Base-by-base conservation (phyloP, 2,797 vertebrate genomes). In the Lateolabrax maculatus region DNA sequence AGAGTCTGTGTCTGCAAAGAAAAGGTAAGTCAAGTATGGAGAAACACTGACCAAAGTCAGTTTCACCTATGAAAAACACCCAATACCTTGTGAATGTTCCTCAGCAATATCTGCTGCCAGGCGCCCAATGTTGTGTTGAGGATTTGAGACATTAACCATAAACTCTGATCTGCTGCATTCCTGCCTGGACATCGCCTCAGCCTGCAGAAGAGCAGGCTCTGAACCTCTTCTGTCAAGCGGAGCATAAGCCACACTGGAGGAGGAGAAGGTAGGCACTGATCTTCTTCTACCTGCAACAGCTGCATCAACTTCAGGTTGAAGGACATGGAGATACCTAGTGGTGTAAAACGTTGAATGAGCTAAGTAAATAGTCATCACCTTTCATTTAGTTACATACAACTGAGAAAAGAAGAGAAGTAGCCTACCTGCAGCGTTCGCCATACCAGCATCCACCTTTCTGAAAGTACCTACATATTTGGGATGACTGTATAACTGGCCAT, bases 401-500 rank as follows among this genome's bases (percentile, higher is more conserved):
- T 18, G 11, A 6, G 5, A 8, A 23, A 6, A 36, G 6, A 6
- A n/a, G 1, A 39, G 7, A 29, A 21, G 18, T 0, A 13, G 9
- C 88, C 90, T 80, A 97, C 97, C 95, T 95, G 96, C 97, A 97
- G 2, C 29, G 55, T 13, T 96, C 95, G 39, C 96, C 96, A 6
- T 92, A 96, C 92, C 94, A 95, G 88, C 97, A 98, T 68, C 84
- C 89, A 60, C 96, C 96, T 61, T 94, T 94, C 91, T 96, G 96
- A 91, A 96, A 98, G 86, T 96, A 96, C 63, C 95, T 92, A 91
- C 97, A 98, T 81, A 95, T 84, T 57, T 80, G 95, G 39, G 88
- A 8, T 13, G 89, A 71, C 5, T 84, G 95, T 34, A 84, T 34
- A 27, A 53, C 46, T 43, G 94, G 90, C 86, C 74, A 80, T 49